Evolutionary conservation across 2,888 invertebrate genomes (phyloP), one percentile per base, ranked within the genome.

Genomic region (Antitype chi): DNA sequence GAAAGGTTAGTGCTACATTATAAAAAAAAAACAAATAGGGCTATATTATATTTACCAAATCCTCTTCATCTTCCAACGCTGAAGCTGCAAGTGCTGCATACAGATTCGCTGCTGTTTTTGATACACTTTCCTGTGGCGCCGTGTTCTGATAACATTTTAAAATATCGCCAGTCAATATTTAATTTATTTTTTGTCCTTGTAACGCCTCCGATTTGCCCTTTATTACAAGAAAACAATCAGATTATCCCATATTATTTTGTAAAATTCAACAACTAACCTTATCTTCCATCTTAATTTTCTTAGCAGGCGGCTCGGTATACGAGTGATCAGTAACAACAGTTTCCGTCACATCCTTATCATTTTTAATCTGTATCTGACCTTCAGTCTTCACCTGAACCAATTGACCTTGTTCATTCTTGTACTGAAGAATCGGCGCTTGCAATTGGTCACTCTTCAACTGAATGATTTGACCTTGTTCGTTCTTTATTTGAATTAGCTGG

Each of bases 81-180:
- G 98, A 98, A 0, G 98, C 98, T 0, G 98, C 98, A 69, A 98
- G 97, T 49, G 98, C 98, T 0, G 98, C 98, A 91, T 98, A 98
- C 43, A 98, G 94, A 94, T 98, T 98, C 0, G 98, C 98, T 0
- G 98, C 98, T 11, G 98, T 98, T 74, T 98, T 98, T 0, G 98
- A 98, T 0, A 98, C 98, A 3, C 97, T 97, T 53, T 97, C 97
- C 84, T 97, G 97, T 6, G 94, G 94, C 9, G 89, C 87, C 53
- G 74, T 89, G 91, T 93, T 52, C 74, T 74, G 59, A 49, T 5
- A 82, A 53, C 85, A 88, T 38, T 64, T 13, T 13, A 47, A 47
- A 47, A 9, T 43, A 9, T 43, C 43, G 43, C 9, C 43, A 43
- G 11, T 43, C 1, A 43, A 32, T 32, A 32, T 32, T 32, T 3